Percentiles rank a stretch among this genome's conserved stretches.
Evolutionary conservation across 2,888 invertebrate genomes (phyloP).

Genomic region (Cecidostiba fungosa): DNA sequence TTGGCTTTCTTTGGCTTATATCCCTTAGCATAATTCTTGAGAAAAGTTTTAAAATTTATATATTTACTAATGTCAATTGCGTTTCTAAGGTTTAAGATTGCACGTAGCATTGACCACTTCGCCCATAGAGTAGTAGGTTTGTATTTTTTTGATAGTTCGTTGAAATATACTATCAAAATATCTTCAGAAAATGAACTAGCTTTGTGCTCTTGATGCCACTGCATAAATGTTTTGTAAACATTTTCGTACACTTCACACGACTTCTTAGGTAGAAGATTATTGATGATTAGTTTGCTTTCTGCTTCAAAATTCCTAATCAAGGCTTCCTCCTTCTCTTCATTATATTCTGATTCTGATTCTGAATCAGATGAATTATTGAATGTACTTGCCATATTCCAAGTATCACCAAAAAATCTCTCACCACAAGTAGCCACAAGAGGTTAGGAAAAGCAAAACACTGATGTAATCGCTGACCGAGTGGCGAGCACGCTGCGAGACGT

Average conservation of each 20-base stretch:
- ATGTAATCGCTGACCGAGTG: too few species aligned
- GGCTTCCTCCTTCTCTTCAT: neutral
- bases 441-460: too few species aligned
- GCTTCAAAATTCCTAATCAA: neutral
- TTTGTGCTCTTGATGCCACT: neutral
- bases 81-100: neutral
- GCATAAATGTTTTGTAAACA: neutral
- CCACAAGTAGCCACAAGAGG: too few species aligned
- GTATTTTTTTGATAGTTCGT: neutral
- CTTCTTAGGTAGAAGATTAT: neutral
- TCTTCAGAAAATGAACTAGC: neutral
- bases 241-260: neutral
- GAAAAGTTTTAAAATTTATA: conserved; percentile 8
- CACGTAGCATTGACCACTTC: conserved; percentile 20
- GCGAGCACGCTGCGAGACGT: too few species aligned
- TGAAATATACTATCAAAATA: neutral
- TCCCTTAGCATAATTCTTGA: conserved; percentile 35
- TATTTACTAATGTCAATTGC: neutral
- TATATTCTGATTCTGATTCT: neutral
- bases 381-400: too few species aligned
- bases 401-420: too few species aligned
- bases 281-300: neutral
- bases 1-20: conserved; percentile 42
- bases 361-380: too few species aligned
- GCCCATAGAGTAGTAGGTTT: neutral